A percentile compares a stretch with the other conserved stretches of the same genome.
These are phyloP conservation scores for Diaprepes abbreviatus DNA, from an alignment of 2,888 invertebrate species.

Conservation along the genomic window DNA sequence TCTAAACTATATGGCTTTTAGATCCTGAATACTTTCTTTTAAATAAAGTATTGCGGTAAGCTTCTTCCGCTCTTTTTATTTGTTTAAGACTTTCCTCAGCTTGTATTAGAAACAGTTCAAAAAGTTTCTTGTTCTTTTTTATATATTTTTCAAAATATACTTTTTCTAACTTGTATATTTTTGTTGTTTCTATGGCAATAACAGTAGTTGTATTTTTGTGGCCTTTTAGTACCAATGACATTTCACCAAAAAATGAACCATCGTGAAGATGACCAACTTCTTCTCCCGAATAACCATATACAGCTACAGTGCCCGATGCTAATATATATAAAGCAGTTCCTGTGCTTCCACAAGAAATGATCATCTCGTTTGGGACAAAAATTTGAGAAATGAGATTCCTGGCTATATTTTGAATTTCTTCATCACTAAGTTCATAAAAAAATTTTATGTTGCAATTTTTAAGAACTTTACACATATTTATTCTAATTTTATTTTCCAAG, in stretches of 20 bases:
- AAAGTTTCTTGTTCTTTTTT: conserved; percentile 38
- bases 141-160: conserved; percentile 67
- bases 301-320: conserved; percentile 73
- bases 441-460: conserved; percentile 70
- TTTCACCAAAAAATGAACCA: conserved; percentile 75
- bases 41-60: conserved; percentile 25
- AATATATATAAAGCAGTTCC: conserved; percentile 77
- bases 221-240: conserved; percentile 72
- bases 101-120: conserved; percentile 36
- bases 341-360: conserved; percentile 71
- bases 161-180: conserved; percentile 71
- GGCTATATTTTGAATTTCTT: conserved; percentile 70
- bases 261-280: conserved; percentile 70
- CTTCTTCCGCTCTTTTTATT: conserved; percentile 46
- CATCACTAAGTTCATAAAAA: conserved; percentile 69
- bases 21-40: background rate
- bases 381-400: conserved; percentile 71
- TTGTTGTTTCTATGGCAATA: conserved; percentile 73
- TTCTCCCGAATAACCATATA: conserved; percentile 73
- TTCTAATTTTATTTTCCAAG: conserved; percentile 67
- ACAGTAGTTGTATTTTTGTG: conserved; percentile 72
- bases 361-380: conserved; percentile 74
- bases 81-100: conserved; percentile 43
- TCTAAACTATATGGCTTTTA: no score
- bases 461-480: conserved; percentile 71